Conservation (phyloP, 2,888 invertebrate species). For the Elgonia sp. region DNA sequence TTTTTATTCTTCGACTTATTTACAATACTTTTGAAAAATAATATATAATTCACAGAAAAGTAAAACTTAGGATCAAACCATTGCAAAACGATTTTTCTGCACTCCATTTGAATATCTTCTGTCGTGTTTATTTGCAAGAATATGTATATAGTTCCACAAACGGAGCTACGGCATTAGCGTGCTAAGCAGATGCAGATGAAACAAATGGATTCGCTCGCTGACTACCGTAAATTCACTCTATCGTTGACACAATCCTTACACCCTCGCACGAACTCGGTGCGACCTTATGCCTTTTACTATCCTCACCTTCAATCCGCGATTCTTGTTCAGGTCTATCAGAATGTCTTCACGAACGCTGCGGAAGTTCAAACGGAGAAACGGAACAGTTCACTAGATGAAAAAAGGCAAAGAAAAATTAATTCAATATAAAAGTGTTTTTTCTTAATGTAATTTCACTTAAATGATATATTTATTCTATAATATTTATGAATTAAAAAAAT, state of each 20-base stretch:
- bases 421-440: background rate
- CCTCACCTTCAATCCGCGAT: constrained; percentile 75
- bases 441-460: too few species aligned
- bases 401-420: background rate
- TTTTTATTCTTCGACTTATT: too few species aligned
- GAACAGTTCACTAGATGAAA: constrained; percentile 24
- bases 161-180: constrained; percentile 84
- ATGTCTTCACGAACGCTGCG: constrained; percentile 65
- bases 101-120: constrained; percentile 57
- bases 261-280: constrained; percentile 84
- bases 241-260: constrained; percentile 86
- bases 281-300: constrained; percentile 77
- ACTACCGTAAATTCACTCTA: constrained; percentile 85
- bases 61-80: constrained; percentile 21
- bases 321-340: constrained; percentile 65
- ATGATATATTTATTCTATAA: too few species aligned
- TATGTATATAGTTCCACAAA: constrained; percentile 63
- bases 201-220: constrained; percentile 86
- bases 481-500: too few species aligned
- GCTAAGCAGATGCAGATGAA: constrained; percentile 86
- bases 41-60: constrained; percentile 10
- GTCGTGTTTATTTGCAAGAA: constrained; percentile 66
- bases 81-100: constrained; percentile 18
- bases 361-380: constrained; percentile 45
- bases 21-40: background rate